phyloP scores from a whole-genome alignment of 1,140 invertebrate species.

The Acyrthosiphon pisum region DNA sequence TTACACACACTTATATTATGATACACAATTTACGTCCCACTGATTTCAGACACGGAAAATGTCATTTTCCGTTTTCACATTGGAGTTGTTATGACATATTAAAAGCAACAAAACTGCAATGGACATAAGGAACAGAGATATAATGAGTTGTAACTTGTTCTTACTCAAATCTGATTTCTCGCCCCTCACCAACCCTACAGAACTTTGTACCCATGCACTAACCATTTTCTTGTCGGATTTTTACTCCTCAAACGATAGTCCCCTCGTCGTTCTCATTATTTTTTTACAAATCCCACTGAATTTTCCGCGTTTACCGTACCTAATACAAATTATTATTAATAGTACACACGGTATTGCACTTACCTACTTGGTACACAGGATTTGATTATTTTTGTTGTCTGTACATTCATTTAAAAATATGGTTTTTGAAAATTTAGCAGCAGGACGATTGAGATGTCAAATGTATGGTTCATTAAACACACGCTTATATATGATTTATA shows the following conservation, averaged over 20 bases:
- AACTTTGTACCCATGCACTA: no score
- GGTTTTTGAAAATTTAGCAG: not conserved
- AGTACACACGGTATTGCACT: not conserved
- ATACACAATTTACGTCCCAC: not conserved
- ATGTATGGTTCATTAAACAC: not conserved
- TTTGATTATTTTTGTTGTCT: not conserved
- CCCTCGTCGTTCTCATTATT: no score
- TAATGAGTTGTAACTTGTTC: not conserved
- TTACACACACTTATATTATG: not conserved
- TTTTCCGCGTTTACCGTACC: not conserved
- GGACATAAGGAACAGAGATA: not conserved
- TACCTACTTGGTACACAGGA: not conserved
- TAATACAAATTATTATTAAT: not conserved
- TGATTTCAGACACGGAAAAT: not conserved
- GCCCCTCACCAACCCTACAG: no score
- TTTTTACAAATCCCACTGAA: not conserved
- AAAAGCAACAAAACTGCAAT: not conserved
- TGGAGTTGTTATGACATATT: no score
- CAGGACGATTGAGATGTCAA: not conserved
- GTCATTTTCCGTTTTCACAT: no score
- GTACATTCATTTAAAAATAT: not conserved
- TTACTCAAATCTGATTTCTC: not conserved
- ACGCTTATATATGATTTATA: not conserved
- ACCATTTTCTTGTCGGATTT: not conserved
- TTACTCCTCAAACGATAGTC: not conserved